Evolutionary conservation across 2,113 vertebrate species (phyloP).

Genomic region (Alethe castanea): DNA sequence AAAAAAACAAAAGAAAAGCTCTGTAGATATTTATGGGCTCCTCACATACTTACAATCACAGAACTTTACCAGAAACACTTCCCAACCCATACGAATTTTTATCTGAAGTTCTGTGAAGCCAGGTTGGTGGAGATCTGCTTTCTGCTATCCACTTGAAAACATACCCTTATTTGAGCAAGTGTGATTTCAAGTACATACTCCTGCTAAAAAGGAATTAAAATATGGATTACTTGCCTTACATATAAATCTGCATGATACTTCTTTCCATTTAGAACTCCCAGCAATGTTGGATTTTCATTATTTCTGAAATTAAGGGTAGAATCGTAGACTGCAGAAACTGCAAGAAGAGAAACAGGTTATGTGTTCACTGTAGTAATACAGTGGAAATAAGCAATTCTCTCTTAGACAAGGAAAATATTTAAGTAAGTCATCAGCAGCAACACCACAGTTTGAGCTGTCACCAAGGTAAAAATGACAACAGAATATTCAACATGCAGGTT

Average conservation of each 20-base stretch:
- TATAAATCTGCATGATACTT: slow-evolving; percentile 94
- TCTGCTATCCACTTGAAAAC: neutral
- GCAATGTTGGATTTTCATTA: slow-evolving; percentile 87
- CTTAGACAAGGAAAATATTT: neutral
- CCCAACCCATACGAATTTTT: neutral
- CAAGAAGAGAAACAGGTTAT: slow-evolving; percentile 56
- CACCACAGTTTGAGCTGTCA: neutral
- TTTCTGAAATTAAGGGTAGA: slow-evolving; percentile 97
- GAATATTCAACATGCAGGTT: neutral
- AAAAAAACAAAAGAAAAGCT: neutral
- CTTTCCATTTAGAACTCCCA: slow-evolving; percentile 90
- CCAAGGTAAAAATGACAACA: neutral
- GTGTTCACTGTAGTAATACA: neutral
- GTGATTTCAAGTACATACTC: neutral
- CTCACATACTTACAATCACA: neutral
- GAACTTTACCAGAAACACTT: neutral
- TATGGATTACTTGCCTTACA: slow-evolving; percentile 79
- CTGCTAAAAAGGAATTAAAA: neutral
- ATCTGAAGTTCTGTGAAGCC: neutral
- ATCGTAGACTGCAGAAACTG: slow-evolving; percentile 95
- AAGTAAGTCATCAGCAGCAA: neutral
- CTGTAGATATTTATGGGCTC: neutral
- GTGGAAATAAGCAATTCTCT: neutral
- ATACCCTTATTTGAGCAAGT: neutral
- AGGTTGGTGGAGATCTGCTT: neutral